Percentiles rank a stretch among this genome's conserved stretches.
Evolutionary conservation across 2,797 vertebrate genomes (phyloP).

Genomic region (Pangasius djambal): DNA sequence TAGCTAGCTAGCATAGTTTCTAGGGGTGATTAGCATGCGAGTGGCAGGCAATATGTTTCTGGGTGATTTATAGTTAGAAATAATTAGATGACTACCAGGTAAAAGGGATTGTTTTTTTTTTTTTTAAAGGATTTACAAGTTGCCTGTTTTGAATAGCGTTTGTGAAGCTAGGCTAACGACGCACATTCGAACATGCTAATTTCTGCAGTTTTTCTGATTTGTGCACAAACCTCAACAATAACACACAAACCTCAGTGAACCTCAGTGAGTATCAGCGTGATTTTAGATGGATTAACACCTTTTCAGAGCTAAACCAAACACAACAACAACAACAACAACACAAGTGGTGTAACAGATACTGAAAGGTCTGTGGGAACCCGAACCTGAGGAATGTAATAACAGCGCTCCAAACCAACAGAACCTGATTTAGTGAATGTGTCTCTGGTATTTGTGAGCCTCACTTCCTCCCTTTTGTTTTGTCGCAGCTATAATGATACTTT

Average conservation of each 20-base stretch:
- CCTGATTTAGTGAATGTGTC: slow-evolving; percentile 24
- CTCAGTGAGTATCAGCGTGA: too few relatives aligned
- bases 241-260: too few relatives aligned
- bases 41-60: neutral
- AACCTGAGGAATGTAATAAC: neutral
- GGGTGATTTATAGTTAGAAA: neutral
- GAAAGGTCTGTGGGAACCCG: neutral
- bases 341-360: neutral
- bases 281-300: neutral
- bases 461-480: slow-evolving; percentile 27
- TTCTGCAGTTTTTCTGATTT: neutral
- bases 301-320: neutral
- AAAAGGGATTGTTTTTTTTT: neutral
- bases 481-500: neutral
- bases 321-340: neutral
- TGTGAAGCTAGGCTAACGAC: neutral
- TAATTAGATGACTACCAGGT: neutral
- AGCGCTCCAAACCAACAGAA: slow-evolving; percentile 18
- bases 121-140: neutral
- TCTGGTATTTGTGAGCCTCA: neutral
- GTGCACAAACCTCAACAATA: neutral
- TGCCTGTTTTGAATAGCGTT: neutral
- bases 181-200: neutral
- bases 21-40: neutral
- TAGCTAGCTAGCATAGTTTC: neutral